Conservation (phyloP, 2,888 invertebrate genomes). For the Synergus itoensis region DNA sequence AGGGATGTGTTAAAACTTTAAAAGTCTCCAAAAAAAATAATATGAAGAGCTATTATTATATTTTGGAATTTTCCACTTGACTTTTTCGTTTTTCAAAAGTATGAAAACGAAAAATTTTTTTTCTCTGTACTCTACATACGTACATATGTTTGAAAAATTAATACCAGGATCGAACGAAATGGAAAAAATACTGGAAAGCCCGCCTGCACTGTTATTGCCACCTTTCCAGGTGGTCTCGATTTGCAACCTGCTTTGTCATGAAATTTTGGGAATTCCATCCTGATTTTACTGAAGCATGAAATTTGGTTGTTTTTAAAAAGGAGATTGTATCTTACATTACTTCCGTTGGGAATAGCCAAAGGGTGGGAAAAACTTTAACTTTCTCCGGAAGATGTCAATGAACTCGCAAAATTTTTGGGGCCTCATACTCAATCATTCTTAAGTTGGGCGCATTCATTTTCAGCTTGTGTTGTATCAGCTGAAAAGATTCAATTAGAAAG, state of each 20-base stretch:
- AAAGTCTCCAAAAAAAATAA: no score
- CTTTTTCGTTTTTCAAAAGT: no score
- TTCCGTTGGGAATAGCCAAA: background rate
- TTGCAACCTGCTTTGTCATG: background rate
- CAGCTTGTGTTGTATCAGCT: slow-evolving; percentile 1
- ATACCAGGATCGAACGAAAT: no score
- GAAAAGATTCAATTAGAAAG: background rate
- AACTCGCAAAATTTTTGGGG: background rate
- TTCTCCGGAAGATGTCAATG: background rate
- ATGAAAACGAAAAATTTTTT: no score
- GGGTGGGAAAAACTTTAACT: background rate
- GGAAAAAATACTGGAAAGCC: no score
- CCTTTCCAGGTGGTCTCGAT: background rate
- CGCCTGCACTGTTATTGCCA: background rate
- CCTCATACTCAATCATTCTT: background rate
- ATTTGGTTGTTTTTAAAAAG: background rate
- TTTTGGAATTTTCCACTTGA: no score
- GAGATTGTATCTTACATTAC: background rate
- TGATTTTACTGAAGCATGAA: background rate
- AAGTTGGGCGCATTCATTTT: background rate
- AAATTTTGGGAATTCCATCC: background rate
- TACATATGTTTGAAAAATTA: no score
- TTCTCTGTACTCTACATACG: no score
- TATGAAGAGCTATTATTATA: no score
- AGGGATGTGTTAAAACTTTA: no score